A percentile compares a stretch with the other conserved stretches of the same genome.
Evolutionary conservation across 2,113 vertebrate genomes (phyloP).

Genomic region (Proteles cristata): DNA sequence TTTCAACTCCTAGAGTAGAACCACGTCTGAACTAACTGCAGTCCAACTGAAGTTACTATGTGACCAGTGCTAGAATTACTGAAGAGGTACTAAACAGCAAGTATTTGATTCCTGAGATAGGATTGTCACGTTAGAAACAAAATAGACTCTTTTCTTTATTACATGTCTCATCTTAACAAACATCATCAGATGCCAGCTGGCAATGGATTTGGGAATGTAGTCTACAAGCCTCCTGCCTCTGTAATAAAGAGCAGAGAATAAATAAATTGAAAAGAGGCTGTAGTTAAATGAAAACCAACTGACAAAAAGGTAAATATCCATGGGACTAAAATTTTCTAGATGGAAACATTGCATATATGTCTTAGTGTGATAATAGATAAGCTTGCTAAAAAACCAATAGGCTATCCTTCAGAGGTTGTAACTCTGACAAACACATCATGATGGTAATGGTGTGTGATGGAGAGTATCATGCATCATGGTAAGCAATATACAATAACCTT

Average conservation of each 20-base stretch:
- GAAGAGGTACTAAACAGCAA: not conserved
- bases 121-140: not conserved
- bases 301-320: not conserved
- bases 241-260: not conserved
- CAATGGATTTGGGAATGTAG: not conserved
- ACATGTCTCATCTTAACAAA: not conserved
- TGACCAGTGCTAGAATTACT: not conserved
- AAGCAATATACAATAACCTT: not conserved
- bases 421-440: not conserved
- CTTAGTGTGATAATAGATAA: not conserved
- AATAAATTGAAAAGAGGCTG: not conserved
- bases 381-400: not conserved
- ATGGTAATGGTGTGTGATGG: accelerated
- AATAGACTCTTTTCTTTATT: not conserved
- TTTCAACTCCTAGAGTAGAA: not conserved
- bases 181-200: not conserved
- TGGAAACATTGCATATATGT: not conserved
- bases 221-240: not conserved
- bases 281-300: not conserved
- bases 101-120: not conserved
- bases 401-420: not conserved
- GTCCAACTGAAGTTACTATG: not conserved
- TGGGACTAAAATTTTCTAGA: not conserved
- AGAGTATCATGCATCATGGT: not conserved
- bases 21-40: not conserved